Evolutionary conservation across 2,888 invertebrate genomes (phyloP).

Genomic region (Philhelius pedissequus): DNA sequence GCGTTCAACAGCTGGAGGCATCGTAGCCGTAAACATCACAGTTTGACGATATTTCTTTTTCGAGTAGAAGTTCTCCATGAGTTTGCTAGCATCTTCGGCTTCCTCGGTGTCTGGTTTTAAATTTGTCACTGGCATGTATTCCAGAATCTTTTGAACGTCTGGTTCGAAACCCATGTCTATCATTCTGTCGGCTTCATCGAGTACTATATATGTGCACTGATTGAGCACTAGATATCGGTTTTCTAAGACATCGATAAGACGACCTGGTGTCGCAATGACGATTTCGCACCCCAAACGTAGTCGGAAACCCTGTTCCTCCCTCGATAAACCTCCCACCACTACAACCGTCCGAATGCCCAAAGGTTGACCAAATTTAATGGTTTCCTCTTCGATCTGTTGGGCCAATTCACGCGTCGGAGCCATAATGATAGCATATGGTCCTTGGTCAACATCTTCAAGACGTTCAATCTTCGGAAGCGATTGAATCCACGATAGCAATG

Average conservation of each 20-base stretch:
- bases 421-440: slow-evolving; percentile 99
- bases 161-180: slow-evolving; percentile 99
- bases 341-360: slow-evolving; percentile 96
- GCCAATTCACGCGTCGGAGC: slow-evolving; percentile 99
- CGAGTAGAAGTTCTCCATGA: slow-evolving; percentile 95
- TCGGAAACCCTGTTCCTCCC: slow-evolving; percentile 99
- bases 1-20: slow-evolving; percentile 98
- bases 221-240: slow-evolving; percentile 97
- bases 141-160: slow-evolving; percentile 97
- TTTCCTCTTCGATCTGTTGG: slow-evolving; percentile 99
- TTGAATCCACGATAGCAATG: slow-evolving; percentile 98
- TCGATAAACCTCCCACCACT: slow-evolving; percentile 97
- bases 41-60: slow-evolving; percentile 98
- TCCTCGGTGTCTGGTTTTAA: slow-evolving; percentile 98
- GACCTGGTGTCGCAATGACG: slow-evolving; percentile 99
- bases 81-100: slow-evolving; percentile 94
- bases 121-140: slow-evolving; percentile 98
- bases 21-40: slow-evolving; percentile 99
- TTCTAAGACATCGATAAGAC: slow-evolving; percentile 98
- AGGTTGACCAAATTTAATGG: slow-evolving; percentile 96
- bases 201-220: slow-evolving; percentile 98
- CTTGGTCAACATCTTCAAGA: slow-evolving; percentile 93
- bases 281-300: slow-evolving; percentile 98
- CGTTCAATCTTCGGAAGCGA: slow-evolving; percentile 97
- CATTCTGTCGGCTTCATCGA: slow-evolving; percentile 99